Conservation (phyloP, 1,140 invertebrate genomes). For the Camponotus pennsylvanicus region DNA sequence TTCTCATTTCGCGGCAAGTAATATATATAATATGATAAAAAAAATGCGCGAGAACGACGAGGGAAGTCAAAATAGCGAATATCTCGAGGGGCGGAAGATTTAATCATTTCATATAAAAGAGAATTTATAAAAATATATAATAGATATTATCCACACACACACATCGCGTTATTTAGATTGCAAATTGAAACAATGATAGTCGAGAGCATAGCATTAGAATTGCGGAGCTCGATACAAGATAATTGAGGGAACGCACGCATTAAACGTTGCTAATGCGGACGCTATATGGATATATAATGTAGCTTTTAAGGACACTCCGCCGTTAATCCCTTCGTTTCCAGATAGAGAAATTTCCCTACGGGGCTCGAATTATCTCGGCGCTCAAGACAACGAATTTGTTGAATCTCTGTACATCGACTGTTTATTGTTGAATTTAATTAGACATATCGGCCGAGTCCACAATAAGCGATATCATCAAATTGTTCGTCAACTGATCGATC, state of each 20-base stretch:
- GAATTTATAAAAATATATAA: conserved; percentile 74
- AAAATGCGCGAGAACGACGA: conserved; percentile 64
- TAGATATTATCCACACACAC: conserved; percentile 60
- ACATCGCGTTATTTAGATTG: conserved; percentile 70
- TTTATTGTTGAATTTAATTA: conserved; percentile 67
- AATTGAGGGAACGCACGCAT: conserved; percentile 70
- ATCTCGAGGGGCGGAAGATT: conserved; percentile 67
- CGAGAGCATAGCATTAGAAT: conserved; percentile 66
- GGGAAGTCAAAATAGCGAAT: conserved; percentile 54
- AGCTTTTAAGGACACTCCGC: conserved; percentile 69
- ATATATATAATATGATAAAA: conserved; percentile 25
- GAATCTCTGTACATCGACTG: conserved; percentile 41
- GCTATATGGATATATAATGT: conserved; percentile 65
- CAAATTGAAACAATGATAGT: conserved; percentile 70
- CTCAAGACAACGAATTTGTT: conserved; percentile 56
- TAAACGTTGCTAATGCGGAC: conserved; percentile 71
- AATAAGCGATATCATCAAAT: conserved; percentile 64
- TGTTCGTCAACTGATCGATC: conserved; percentile 47
- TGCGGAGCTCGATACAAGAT: conserved; percentile 55
- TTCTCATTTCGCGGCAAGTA: conserved; percentile 35
- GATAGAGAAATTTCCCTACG: not conserved
- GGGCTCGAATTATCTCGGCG: conserved; percentile 17
- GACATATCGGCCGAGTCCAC: conserved; percentile 68
- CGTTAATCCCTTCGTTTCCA: conserved; percentile 72
- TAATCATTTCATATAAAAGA: conserved; percentile 71